phyloP scores from a whole-genome alignment of 1,140 invertebrate species.

The Paraescarpia echinospica region DNA sequence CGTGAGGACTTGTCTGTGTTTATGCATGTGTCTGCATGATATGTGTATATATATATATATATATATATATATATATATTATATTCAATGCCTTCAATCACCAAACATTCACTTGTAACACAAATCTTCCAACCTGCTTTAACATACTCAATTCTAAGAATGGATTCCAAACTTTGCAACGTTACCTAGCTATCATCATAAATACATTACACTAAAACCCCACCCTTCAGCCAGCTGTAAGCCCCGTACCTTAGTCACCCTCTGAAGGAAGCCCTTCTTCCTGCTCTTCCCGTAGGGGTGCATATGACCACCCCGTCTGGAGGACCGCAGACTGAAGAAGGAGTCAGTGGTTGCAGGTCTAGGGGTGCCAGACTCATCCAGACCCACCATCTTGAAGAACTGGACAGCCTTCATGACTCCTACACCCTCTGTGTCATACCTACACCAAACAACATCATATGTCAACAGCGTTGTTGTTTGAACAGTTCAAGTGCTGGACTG shows the following conservation, averaged over 20 bases:
- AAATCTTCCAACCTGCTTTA: no score
- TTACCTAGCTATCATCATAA: no score
- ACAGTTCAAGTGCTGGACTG: no score
- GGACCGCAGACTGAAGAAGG: neutral
- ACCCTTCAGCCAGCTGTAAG: no score
- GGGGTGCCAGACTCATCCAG: conserved; percentile 31
- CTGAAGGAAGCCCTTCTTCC: neutral
- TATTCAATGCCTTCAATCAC: neutral
- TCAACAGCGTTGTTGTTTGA: no score
- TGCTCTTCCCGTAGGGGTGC: neutral
- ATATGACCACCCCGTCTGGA: neutral
- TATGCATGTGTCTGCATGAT: neutral
- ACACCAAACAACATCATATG: neutral
- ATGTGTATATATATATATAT: no score
- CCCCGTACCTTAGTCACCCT: neutral
- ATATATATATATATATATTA: no score
- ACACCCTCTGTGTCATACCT: conserved; percentile 42
- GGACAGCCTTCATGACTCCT: conserved; percentile 34
- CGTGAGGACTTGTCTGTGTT: no score
- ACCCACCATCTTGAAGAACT: conserved; percentile 37
- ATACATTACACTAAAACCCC: no score
- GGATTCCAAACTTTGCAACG: no score
- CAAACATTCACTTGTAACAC: neutral
- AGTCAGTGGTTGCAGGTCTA: conserved; percentile 18
- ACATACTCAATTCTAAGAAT: no score